Conservation (phyloP, 1,140 invertebrate genomes). For the Lordiphosa mommai region DNA sequence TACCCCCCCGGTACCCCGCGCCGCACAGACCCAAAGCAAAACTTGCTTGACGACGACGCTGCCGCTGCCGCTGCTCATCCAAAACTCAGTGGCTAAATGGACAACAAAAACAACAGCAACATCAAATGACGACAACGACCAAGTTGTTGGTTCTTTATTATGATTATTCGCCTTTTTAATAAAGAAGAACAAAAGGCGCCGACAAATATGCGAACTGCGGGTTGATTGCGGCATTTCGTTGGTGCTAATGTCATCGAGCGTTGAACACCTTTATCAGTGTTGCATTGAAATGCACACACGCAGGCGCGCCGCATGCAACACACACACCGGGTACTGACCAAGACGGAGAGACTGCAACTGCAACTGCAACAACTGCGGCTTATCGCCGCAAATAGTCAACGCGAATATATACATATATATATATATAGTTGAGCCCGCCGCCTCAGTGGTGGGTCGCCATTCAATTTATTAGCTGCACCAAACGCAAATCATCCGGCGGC, state of each 20-base stretch:
- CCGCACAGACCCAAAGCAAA: conserved; percentile 12
- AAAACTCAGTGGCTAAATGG: conserved; percentile 75
- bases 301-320: conserved; percentile 62
- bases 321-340: not conserved
- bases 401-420: conserved; percentile 36
- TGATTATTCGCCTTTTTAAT: conserved; percentile 78
- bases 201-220: conserved; percentile 60
- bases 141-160: conserved; percentile 76
- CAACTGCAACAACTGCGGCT: conserved; percentile 21
- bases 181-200: conserved; percentile 76
- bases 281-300: conserved; percentile 78
- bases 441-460: conserved; percentile 67
- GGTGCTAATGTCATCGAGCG: conserved; percentile 79
- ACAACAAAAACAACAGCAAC: conserved; percentile 47
- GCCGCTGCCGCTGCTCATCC: conserved; percentile 56
- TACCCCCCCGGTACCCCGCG: not conserved
- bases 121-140: conserved; percentile 23
- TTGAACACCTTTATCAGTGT: conserved; percentile 79
- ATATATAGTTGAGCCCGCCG: conserved; percentile 1
- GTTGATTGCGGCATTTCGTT: conserved; percentile 65
- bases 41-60: conserved; percentile 41
- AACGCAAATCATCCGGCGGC: conserved; percentile 72
- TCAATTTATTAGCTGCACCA: conserved; percentile 78
- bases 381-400: conserved; percentile 62
- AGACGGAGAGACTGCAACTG: not conserved